Evolutionary conservation across 1,140 invertebrate genomes (phyloP), one percentile per base, ranked within the genome.

Genomic region (Hylaeus volcanicus): DNA sequence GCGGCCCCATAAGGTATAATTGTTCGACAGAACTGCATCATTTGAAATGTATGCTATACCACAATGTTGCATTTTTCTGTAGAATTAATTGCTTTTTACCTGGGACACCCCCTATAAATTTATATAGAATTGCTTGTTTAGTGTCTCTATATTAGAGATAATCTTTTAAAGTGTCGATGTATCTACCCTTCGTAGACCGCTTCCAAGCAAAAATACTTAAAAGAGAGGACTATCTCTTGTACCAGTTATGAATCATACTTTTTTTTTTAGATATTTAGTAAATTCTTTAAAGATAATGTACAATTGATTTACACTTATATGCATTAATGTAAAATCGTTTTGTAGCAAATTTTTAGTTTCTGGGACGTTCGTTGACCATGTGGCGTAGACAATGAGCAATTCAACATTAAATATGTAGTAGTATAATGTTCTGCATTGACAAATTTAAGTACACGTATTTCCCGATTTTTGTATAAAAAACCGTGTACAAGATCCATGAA

Each of bases 131-230:
- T 48, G 43, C 61, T 72, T 60, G 41, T 66, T 66, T 41, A 58
- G 74, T 74, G 61, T 79, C 77, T 79, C 77, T 79, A 79, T 79
- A 79, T 79, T 79, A 79, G 77, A 79, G 77, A 79, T 65, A 3
- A 58, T 12, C 15, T 74, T 65, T 73, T 73, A 45, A 68, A 65
- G 8, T 72, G 26, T 72, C 70, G 60, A 63, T 65, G 26, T 79
- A 48, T 26, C 71, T 74, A 51, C 53, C 61, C 77, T 79, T 79
- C 77, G 70, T 74, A 56, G 15, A 71, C n/a, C 39, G 56, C 55
- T 75, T 66, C 37, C n/a, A 41, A 14, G 69, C 14, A 37, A 41
- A 41, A 48, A 73, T 68, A 39, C 2, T 68, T 71, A 65, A 73
- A 61, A 14, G n/a, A 63, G 9, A 66, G 5, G 43, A 2, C 14